phyloP scores from a whole-genome alignment of 2,797 vertebrate genomes.

The Xenentodon cancila region DNA sequence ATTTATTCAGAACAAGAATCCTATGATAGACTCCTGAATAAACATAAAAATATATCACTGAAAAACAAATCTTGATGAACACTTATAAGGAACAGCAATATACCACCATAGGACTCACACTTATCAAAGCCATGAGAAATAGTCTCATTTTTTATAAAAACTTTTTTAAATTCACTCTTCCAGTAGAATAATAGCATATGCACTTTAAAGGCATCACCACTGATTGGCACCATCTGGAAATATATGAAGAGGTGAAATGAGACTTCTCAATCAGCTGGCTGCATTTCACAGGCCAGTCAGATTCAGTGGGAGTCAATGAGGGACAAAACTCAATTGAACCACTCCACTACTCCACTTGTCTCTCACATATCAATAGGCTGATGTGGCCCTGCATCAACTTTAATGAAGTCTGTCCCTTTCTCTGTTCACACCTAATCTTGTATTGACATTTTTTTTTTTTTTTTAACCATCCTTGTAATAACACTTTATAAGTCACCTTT shows the following conservation, averaged over 20 bases:
- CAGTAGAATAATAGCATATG: too few relatives aligned
- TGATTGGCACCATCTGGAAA: constrained; percentile 25
- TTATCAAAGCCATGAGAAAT: too few relatives aligned
- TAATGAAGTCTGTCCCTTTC: constrained; percentile 80
- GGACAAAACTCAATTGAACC: constrained; percentile 62
- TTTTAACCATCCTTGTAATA: constrained; percentile 72
- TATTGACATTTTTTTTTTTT: constrained; percentile 78
- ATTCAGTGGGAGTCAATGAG: constrained; percentile 73
- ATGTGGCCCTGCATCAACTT: constrained; percentile 72
- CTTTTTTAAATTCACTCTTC: too few relatives aligned
- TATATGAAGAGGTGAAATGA: constrained; percentile 24
- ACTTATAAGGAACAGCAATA: too few relatives aligned
- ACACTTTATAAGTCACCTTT: constrained; percentile 82
- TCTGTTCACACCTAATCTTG: constrained; percentile 75
- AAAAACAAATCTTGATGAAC: too few relatives aligned
- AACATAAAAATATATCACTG: too few relatives aligned
- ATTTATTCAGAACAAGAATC: too few relatives aligned
- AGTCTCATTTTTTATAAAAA: too few relatives aligned
- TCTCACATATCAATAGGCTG: constrained; percentile 72
- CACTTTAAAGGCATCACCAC: background rate
- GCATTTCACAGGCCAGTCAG: constrained; percentile 56
- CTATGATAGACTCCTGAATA: too few relatives aligned
- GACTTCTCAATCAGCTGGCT: constrained; percentile 26
- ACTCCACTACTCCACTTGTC: constrained; percentile 58
- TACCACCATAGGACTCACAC: too few relatives aligned